These are phyloP conservation scores for Drosophila acutilabella DNA, from an alignment of 2,888 invertebrate species.

Conservation along the genomic window DNA sequence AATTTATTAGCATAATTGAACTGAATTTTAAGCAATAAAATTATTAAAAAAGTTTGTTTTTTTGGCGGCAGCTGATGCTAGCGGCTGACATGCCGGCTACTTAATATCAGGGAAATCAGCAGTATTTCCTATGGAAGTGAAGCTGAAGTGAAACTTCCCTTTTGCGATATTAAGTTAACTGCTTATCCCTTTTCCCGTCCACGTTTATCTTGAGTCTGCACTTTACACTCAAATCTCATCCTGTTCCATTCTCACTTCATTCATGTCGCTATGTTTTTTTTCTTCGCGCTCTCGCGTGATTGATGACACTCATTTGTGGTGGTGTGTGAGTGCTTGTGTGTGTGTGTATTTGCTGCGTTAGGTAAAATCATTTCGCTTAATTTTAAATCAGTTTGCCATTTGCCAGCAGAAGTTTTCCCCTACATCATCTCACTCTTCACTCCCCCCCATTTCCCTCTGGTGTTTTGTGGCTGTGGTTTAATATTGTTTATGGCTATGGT, in stretches of 20 bases:
- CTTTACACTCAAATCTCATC: conserved; percentile 15
- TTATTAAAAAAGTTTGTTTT: conserved; percentile 58
- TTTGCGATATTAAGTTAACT: conserved; percentile 52
- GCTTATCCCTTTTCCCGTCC: conserved; percentile 58
- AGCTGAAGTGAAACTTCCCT: conserved; percentile 5
- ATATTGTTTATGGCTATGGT: conserved; percentile 73
- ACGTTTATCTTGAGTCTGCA: conserved; percentile 5
- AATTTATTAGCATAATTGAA: conserved; percentile 77
- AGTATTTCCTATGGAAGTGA: conserved; percentile 32
- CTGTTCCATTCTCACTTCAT: conserved; percentile 11
- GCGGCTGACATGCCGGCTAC: conserved; percentile 26
- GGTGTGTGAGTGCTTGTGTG: conserved; percentile 7
- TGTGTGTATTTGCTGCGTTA: conserved; percentile 39
- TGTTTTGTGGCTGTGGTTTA: conserved; percentile 52
- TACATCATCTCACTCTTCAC: background rate
- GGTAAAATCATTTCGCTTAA: conserved; percentile 76
- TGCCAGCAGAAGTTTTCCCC: conserved; percentile 46
- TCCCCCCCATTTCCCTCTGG: background rate
- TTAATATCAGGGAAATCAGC: conserved; percentile 56
- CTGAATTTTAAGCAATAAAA: conserved; percentile 44
- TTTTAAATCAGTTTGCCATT: conserved; percentile 79
- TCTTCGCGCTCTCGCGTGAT: conserved; percentile 52
- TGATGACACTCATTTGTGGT: conserved; percentile 76
- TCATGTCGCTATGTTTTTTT: background rate
- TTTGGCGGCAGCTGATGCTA: conserved; percentile 52